Evolutionary conservation across 2,797 vertebrate species (phyloP), one percentile per base, ranked within the genome.

Genomic region (Alca torda): DNA sequence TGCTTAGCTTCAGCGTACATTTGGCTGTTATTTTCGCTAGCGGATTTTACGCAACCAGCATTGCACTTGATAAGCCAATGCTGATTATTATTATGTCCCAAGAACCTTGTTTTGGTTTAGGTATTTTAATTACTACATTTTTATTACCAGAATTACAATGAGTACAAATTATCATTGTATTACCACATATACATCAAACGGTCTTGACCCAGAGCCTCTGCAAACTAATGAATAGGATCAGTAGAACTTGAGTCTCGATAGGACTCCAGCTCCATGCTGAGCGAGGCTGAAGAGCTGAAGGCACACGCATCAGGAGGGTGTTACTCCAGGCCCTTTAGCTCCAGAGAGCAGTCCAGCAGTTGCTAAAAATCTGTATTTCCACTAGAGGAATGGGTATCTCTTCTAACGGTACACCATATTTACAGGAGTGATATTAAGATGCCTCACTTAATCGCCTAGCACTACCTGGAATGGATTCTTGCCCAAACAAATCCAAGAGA

Each of bases 191-290:
- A 13, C 24, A 56, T 4, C 51, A 11, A 65, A 37, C 17, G 65
- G 31, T 3, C 50, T 23, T 46, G 45, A 37, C 65, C 50, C 68
- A 45, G 43, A 70, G 39, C 20, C 12, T 35, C 45, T 31, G 37
- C 31, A 65, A 64, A 16, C 26, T 5, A 6, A 30, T 3, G 30
- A 11, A 20, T 12, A 16, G 2, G 6, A 30, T 21, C 3, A 1
- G 5, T 21, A 16, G 4, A 12, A 48, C 31, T 4, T 16, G 37
- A 6, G 51, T 4, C 63, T 53, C 60, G 60, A 48, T 61, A 11
- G 0, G 4, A 16, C 35, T 74, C 23, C 54, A 43, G 31, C 3
- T 43, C 46, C 60, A 4, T 3, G n/a, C 53, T 4, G 33, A 61
- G 53, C 0, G 3, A 50, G 45, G 7, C 6, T 8, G 26, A 73